phyloP scores from a whole-genome alignment of 1,140 invertebrate genomes.

The Elysia chlorotica region DNA sequence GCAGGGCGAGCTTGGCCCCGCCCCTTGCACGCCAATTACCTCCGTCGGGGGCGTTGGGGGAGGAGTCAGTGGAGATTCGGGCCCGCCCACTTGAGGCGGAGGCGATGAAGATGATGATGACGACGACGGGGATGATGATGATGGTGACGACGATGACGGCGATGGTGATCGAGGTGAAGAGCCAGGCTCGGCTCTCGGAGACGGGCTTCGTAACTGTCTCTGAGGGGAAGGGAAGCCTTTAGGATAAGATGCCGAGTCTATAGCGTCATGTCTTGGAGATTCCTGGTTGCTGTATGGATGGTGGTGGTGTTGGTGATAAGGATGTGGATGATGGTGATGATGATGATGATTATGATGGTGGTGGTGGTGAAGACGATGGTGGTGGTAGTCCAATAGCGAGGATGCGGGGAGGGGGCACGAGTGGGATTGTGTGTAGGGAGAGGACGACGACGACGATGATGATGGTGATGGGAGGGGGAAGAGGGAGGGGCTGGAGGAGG shows the following conservation, averaged over 20 bases:
- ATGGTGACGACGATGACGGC: not conserved
- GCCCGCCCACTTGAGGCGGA: not conserved
- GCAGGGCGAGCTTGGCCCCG: constrained; percentile 35
- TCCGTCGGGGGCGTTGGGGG: constrained; percentile 10
- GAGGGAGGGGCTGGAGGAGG: not conserved
- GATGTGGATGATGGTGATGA: not conserved
- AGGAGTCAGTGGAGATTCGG: constrained; percentile 7
- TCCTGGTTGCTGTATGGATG: not conserved
- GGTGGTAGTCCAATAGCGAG: not conserved
- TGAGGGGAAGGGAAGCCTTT: not conserved
- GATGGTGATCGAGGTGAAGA: not conserved
- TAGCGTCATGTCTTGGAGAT: not conserved
- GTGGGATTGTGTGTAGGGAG: not conserved
- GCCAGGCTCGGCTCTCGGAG: not conserved
- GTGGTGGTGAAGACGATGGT: not conserved
- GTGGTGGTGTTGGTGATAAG: not conserved
- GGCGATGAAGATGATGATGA: not conserved
- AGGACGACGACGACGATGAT: constrained; percentile 1
- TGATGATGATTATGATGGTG: not conserved
- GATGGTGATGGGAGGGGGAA: not conserved
- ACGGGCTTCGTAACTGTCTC: not conserved
- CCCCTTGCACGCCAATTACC: too few relatives aligned
- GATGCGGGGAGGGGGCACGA: not conserved
- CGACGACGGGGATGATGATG: constrained; percentile 2
- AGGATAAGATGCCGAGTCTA: not conserved